Percentiles rank a stretch among this genome's conserved stretches.
These are phyloP conservation scores for Ictalurus furcatus DNA, from an alignment of 2,113 vertebrate species.

Conservation along the genomic window DNA sequence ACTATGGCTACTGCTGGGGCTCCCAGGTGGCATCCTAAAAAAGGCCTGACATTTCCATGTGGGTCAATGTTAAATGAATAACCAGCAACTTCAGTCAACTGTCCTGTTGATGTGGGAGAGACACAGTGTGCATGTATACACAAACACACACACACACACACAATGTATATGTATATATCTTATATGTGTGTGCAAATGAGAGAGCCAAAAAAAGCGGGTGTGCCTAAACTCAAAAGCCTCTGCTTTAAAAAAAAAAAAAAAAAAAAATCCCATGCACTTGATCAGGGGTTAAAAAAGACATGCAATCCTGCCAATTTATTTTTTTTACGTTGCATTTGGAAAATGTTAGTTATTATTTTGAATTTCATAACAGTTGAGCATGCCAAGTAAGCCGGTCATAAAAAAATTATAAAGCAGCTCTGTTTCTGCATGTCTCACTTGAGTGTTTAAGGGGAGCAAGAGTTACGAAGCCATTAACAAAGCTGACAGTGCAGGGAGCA, in stretches of 20 bases:
- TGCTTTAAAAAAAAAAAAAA: neutral
- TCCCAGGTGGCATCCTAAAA: constrained; percentile 74
- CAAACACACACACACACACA: neutral
- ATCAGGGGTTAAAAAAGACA: constrained; percentile 59
- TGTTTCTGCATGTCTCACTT: constrained; percentile 65
- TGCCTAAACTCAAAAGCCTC: constrained; percentile 59
- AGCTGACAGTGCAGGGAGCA: constrained; percentile 14
- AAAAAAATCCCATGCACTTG: constrained; percentile 55
- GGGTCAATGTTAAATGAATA: constrained; percentile 76
- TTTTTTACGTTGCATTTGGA: constrained; percentile 72
- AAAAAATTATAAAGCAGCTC: constrained; percentile 64
- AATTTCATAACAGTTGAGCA: constrained; percentile 68
- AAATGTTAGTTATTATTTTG: constrained; percentile 77
- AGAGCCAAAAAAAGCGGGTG: neutral
- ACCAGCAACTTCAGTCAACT: constrained; percentile 67
- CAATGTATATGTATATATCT: neutral
- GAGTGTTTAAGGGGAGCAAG: constrained; percentile 40
- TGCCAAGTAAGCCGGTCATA: constrained; percentile 71
- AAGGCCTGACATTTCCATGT: constrained; percentile 76
- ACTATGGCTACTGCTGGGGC: constrained; percentile 66
- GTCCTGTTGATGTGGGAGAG: constrained; percentile 43
- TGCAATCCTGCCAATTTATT: constrained; percentile 57
- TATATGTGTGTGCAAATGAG: neutral
- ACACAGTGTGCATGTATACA: neutral
- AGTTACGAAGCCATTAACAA: constrained; percentile 24